Base-by-base conservation (phyloP, 2,888 invertebrate species). In the Trichopria drosophilae region DNA sequence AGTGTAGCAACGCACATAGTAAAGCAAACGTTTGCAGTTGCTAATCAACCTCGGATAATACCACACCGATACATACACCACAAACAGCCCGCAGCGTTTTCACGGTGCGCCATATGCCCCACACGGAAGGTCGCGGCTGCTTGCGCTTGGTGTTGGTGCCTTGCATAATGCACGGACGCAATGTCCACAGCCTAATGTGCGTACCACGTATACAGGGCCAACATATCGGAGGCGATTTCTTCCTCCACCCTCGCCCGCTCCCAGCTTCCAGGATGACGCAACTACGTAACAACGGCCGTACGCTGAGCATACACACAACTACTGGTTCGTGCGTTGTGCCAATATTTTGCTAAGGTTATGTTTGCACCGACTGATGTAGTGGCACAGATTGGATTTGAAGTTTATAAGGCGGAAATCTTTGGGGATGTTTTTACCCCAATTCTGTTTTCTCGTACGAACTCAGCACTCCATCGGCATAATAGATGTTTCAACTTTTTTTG, bases 41-140 rank as follows among this genome's bases (percentile, higher is more conserved):
- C 71, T 72, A 75, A 75, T 74, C 72, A 74, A 72, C 70, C 73
- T 64, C 61, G 64, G 69, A 73, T 73, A 75, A 74, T 75, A 66
- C 72, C 68, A 59, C 57, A 61, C 64, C 63, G 65, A 66, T 62
- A 63, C 61, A 61, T 62, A 58, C 60, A 62, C 63, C 44, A 50
- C 70, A 73, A 73, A 73, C 66, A 73, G 71, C 73, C 72, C 60
- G 62, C 64, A 66, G 74, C 53, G 62, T 65, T 61, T 46, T 55
- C 62, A 58, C 63, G 60, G 64, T 62, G 58, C 62, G 60, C 68
- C 69, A 68, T 71, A 68, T 69, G 62, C 51, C 53, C 1, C 58
- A 39, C 44, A n/a, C 51, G 47, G 50, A 48, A 40, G 32, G 36
- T 24, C 26, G 45, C 12, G 32, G 29, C 9, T 15, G 18, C 10